These are phyloP conservation scores for Corythornis leucogaster DNA, from an alignment of 2,797 vertebrate species.

Conservation along the genomic window DNA sequence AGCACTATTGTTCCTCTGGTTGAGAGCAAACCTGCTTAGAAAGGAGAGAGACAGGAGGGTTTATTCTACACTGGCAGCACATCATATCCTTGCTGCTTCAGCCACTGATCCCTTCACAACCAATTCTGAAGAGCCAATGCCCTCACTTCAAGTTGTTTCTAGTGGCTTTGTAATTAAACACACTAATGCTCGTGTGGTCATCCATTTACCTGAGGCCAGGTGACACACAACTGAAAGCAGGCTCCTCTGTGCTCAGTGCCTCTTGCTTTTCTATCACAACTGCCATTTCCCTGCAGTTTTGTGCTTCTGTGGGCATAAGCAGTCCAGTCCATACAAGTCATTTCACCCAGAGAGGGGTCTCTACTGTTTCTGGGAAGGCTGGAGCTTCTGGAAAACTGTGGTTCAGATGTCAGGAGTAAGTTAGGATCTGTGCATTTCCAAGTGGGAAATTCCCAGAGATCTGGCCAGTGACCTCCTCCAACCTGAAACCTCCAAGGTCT, in stretches of 20 bases:
- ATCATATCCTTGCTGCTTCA: neutral
- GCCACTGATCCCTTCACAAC: neutral
- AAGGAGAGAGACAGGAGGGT: neutral
- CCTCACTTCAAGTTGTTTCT: neutral
- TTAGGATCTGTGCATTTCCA: too few relatives aligned
- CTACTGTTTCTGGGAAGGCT: neutral
- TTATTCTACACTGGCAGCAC: neutral
- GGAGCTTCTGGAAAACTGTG: neutral
- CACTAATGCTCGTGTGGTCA: neutral
- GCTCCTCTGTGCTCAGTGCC: neutral
- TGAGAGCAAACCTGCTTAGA: neutral
- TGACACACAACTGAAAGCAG: neutral
- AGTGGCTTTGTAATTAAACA: slow-evolving; percentile 19
- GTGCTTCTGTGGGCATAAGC: neutral
- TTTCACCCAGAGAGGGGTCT: neutral
- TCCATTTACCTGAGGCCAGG: neutral
- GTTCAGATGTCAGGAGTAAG: too few relatives aligned
- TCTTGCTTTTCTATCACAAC: neutral
- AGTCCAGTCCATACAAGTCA: neutral
- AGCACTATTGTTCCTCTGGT: neutral
- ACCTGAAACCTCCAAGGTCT: too few relatives aligned
- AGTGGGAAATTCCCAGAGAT: too few relatives aligned
- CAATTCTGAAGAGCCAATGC: slow-evolving; percentile 4
- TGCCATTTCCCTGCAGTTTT: neutral
- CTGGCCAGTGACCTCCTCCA: too few relatives aligned